A percentile compares a stretch with the other conserved stretches of the same genome.
Evolutionary conservation across 2,113 vertebrate genomes (phyloP).

Genomic region (Motacilla tschutschensis): DNA sequence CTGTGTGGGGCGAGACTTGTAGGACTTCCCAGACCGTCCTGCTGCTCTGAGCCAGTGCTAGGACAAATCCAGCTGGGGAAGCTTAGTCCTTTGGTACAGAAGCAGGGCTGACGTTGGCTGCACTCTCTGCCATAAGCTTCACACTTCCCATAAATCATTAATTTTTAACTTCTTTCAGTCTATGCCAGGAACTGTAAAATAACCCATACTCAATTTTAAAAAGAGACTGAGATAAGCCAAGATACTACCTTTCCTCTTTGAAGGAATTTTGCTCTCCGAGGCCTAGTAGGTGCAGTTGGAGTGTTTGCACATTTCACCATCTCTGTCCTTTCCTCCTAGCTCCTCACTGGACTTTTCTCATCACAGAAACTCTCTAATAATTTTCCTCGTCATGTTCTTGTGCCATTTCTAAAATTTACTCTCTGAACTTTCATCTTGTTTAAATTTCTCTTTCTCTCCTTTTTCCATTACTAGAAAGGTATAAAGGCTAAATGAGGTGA

Average conservation of each 20-base stretch:
- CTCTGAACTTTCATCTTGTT: not conserved
- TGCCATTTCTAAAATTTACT: not conserved
- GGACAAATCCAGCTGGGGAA: not conserved
- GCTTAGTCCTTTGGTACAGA: not conserved
- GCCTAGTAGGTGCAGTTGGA: not conserved
- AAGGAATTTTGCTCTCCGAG: not conserved
- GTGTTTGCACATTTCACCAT: not conserved
- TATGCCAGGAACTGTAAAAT: conserved; percentile 16
- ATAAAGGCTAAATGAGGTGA: not conserved
- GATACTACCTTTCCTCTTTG: not conserved
- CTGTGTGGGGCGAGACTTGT: not conserved
- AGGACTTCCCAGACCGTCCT: not conserved
- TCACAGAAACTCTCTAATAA: not conserved
- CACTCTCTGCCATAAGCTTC: not conserved
- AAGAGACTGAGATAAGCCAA: not conserved
- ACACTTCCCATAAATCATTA: not conserved
- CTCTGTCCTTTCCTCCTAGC: not conserved
- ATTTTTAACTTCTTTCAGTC: conserved; percentile 20
- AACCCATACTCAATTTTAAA: not conserved
- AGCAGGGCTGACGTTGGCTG: not conserved
- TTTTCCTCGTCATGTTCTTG: not conserved
- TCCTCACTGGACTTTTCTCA: not conserved
- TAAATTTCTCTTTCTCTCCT: not conserved
- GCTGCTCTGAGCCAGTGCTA: not conserved
- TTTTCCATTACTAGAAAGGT: not conserved